Conservation (phyloP, 2,888 invertebrate genomes). For the Sphaerophoria rueppellii region DNA sequence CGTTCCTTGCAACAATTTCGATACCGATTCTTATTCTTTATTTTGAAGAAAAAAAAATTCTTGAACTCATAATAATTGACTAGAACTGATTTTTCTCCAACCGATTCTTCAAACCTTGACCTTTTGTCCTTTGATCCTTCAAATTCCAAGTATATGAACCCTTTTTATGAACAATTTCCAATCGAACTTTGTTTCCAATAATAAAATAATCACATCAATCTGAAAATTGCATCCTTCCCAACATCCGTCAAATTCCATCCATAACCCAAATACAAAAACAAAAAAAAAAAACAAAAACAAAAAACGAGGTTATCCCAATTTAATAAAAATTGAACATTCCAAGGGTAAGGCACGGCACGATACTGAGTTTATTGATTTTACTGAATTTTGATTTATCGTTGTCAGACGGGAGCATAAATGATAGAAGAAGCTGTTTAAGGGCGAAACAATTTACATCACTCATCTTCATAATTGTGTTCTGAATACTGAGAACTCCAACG, state of each 20-base stretch:
- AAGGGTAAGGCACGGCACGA: background rate
- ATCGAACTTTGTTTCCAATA: background rate
- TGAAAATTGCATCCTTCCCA: constrained; percentile 6
- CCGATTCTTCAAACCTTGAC: no score
- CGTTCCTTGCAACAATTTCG: no score
- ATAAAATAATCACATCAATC: constrained; percentile 10
- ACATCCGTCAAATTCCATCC: background rate
- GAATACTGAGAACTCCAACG: background rate
- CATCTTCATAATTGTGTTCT: constrained; percentile 8
- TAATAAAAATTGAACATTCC: background rate
- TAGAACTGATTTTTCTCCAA: no score
- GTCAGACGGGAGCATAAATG: background rate
- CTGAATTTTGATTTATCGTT: constrained; percentile 15
- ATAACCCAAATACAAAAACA: background rate
- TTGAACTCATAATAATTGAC: no score
- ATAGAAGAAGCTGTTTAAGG: constrained; percentile 10
- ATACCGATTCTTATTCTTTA: no score
- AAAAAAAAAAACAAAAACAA: no score
- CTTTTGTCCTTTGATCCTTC: background rate
- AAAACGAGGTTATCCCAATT: constrained; percentile 5
- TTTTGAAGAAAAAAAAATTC: no score
- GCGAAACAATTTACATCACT: constrained; percentile 15
- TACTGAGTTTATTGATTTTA: constrained; percentile 5
- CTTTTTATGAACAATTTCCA: background rate
- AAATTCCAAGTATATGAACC: background rate